Conservation (phyloP, 2,797 vertebrate species). For the Mastacembelus armatus region DNA sequence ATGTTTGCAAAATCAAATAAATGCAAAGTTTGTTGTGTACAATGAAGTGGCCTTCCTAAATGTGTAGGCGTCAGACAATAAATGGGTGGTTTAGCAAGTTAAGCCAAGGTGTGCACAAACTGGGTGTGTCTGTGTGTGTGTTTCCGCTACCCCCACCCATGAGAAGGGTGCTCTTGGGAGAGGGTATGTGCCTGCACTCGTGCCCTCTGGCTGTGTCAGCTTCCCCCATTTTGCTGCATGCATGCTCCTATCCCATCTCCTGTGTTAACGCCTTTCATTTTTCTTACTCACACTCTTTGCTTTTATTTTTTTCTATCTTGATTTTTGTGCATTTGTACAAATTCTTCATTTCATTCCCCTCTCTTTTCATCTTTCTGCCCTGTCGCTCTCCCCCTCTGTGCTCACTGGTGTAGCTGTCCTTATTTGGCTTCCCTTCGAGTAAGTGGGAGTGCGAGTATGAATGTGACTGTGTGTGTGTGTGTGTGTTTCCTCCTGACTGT, state of each 20-base stretch:
- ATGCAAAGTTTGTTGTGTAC: conserved; percentile 15
- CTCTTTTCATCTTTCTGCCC: conserved; percentile 34
- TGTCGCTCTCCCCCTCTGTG: conserved; percentile 49
- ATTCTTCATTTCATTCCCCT: conserved; percentile 25
- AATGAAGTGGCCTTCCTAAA: conserved; percentile 40
- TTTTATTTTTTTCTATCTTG: conserved; percentile 14
- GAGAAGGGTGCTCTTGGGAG: conserved; percentile 58
- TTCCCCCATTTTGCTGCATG: conserved; percentile 37
- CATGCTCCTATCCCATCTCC: not conserved
- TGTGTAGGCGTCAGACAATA: conserved; percentile 64
- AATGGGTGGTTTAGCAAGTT: conserved; percentile 69
- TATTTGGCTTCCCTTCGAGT: conserved; percentile 80
- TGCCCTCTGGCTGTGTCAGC: conserved; percentile 47
- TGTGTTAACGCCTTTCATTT: conserved; percentile 1
- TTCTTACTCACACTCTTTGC: conserved; percentile 5
- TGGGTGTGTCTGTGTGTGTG: conserved; percentile 71
- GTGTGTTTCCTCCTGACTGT: conserved; percentile 87
- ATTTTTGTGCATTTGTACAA: conserved; percentile 43
- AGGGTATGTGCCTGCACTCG: conserved; percentile 55
- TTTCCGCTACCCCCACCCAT: conserved; percentile 73
- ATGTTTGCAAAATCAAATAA: conserved; percentile 4
- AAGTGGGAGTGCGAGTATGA: conserved; percentile 74
- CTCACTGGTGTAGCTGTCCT: conserved; percentile 78
- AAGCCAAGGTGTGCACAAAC: conserved; percentile 79
- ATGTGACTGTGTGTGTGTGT: conserved; percentile 68